These are phyloP conservation scores for Sympetrum striolatum DNA, from an alignment of 2,888 invertebrate species.

Conservation along the genomic window DNA sequence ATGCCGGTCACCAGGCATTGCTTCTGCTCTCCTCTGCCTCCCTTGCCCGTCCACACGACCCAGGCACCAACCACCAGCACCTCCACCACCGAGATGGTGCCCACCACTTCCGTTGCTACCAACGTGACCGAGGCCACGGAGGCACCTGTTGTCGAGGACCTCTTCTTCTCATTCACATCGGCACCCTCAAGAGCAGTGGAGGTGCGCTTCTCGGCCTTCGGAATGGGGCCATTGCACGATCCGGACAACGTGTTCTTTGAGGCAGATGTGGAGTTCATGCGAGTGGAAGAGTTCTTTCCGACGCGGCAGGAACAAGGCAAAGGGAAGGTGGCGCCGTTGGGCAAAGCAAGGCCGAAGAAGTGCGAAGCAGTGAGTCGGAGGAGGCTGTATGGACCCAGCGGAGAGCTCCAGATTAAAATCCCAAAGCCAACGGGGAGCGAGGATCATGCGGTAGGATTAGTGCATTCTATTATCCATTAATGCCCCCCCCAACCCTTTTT, in stretches of 20 bases:
- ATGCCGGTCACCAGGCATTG: conserved; percentile 74
- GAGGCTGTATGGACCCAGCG: conserved; percentile 76
- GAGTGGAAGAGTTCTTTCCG: conserved; percentile 31
- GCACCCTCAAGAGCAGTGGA: conserved; percentile 71
- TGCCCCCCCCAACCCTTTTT: not conserved
- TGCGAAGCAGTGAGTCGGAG: conserved; percentile 73
- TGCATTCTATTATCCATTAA: too few species aligned
- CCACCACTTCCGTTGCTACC: not conserved
- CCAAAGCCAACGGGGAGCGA: conserved; percentile 63
- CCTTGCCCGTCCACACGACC: conserved; percentile 48
- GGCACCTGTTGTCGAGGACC: not conserved
- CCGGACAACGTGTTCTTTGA: conserved; percentile 85
- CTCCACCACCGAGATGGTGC: conserved; percentile 73
- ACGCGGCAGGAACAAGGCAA: conserved; percentile 10
- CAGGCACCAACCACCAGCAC: conserved; percentile 58
- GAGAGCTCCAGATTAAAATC: conserved; percentile 71
- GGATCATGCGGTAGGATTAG: conserved; percentile 52
- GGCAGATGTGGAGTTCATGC: conserved; percentile 82
- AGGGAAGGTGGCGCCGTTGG: not conserved
- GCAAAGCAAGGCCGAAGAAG: not conserved
- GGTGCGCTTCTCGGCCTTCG: conserved; percentile 79
- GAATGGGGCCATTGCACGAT: conserved; percentile 86
- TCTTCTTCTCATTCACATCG: not conserved
- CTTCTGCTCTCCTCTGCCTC: conserved; percentile 70
- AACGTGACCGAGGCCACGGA: not conserved